Base-by-base conservation (phyloP, 2,113 vertebrate genomes). In the Takifugu flavidus region DNA sequence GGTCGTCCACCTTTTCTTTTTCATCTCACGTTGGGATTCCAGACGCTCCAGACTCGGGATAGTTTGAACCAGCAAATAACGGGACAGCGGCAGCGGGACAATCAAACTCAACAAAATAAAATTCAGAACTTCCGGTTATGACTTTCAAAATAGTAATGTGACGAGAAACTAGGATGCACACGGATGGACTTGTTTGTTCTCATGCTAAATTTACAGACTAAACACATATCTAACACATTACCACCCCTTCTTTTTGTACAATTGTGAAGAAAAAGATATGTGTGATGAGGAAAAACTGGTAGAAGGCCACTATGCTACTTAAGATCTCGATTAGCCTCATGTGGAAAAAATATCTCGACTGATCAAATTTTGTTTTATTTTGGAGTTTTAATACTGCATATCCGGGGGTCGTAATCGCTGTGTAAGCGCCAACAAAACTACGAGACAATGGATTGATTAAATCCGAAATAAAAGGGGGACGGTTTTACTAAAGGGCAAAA, bases 11-110 rank as follows among this genome's bases (percentile, higher is more conserved):
- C 12, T 75, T 67, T 54, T 42, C 53, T 46, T 56, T 47, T 64
- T 56, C 56, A 39, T 59, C 61, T 77, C 73, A 75, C 84, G 47
- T 25, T 20, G 29, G 25, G 47, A 8, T 49, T n/a, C 15, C 7
- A n/a, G 20, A n/a, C 20, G 20, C n/a, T 49, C 15, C 15, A 4
- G 15, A 15, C 67, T 13, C 44, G 25, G 43, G 13, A 12, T 51
- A 34, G 1, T n/a, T 59, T 29, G 27, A 14, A 20, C 20, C 20
- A 54, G 1, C 25, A 31, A 4, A 68, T 85, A 84, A 86, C 79
- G 62, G 79, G 66, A 80, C 77, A 0, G 0, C 6, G 4, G 53
- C 43, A 49, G 0, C 10, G 4, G 50, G 29, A 52, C 29, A 0
- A 42, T 66, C 53, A 81, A 75, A 44, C 0, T 0, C 10, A 0